Conservation (phyloP, 2,888 invertebrate species). For the Phortica okadai region DNA sequence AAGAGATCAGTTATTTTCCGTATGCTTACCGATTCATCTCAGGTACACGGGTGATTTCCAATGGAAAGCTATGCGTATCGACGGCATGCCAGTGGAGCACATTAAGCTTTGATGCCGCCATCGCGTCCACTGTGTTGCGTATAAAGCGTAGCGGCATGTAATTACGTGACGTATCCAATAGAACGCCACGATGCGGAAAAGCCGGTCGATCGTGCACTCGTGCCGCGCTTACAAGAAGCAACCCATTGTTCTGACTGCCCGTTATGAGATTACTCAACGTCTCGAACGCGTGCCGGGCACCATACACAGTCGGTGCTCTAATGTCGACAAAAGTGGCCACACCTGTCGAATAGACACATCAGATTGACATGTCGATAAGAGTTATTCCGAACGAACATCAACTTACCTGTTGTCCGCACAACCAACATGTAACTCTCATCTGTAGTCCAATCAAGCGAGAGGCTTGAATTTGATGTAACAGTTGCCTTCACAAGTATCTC, state of each 20-base stretch:
- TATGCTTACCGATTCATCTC: constrained; percentile 80
- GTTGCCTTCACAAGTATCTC: constrained; percentile 80
- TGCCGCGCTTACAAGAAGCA: constrained; percentile 81
- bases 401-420: constrained; percentile 79
- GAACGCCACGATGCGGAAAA: constrained; percentile 89
- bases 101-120: constrained; percentile 93
- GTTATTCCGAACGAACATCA: background rate
- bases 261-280: constrained; percentile 84
- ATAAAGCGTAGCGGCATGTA: constrained; percentile 85
- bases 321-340: constrained; percentile 79
- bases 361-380: background rate
- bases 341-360: constrained; percentile 66
- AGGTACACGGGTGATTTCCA: constrained; percentile 85
- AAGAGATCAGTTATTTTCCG: background rate
- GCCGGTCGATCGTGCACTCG: constrained; percentile 86
- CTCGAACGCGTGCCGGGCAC: constrained; percentile 86
- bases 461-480: constrained; percentile 72
- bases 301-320: constrained; percentile 81
- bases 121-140: constrained; percentile 84
- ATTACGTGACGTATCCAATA: constrained; percentile 93
- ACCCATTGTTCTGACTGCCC: constrained; percentile 76
- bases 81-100: constrained; percentile 95
- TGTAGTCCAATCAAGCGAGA: constrained; percentile 81
- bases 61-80: constrained; percentile 94
- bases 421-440: constrained; percentile 83